Evolutionary conservation across 2,888 invertebrate genomes (phyloP).

Genomic region (Pristionchus japonicus): DNA sequence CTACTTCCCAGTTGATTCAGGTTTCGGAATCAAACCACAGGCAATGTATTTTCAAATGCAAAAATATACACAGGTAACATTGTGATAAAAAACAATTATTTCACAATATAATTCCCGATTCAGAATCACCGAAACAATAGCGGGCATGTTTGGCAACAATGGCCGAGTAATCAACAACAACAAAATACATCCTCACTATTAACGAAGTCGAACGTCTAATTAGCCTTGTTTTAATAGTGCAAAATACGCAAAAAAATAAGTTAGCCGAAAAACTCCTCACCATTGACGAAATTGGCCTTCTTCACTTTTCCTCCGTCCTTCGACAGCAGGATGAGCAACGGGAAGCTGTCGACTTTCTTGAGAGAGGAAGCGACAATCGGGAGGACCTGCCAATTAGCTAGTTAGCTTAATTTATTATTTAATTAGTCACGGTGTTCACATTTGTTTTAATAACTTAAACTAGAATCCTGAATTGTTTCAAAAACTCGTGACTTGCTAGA

Average conservation of each 20-base stretch:
- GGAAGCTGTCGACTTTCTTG: constrained; percentile 55
- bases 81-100: background rate
- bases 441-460: background rate
- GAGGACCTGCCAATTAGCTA: background rate
- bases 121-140: too few species aligned
- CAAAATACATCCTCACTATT: too few species aligned
- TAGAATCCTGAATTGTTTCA: background rate
- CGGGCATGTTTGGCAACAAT: too few species aligned
- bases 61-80: too few species aligned
- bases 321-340: constrained; percentile 63
- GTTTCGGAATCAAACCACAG: too few species aligned
- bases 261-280: constrained; percentile 46
- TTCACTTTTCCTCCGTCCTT: constrained; percentile 57
- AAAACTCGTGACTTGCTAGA: too few species aligned
- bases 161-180: too few species aligned
- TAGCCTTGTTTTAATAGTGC: background rate
- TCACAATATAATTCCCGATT: too few species aligned
- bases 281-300: constrained; percentile 54
- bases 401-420: background rate
- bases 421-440: background rate
- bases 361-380: background rate
- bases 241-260: background rate
- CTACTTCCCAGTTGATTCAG: too few species aligned
- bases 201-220: too few species aligned
- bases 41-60: too few species aligned